These are phyloP conservation scores for Rachycentron canadum DNA, from an alignment of 2,797 vertebrate species.

Conservation along the genomic window DNA sequence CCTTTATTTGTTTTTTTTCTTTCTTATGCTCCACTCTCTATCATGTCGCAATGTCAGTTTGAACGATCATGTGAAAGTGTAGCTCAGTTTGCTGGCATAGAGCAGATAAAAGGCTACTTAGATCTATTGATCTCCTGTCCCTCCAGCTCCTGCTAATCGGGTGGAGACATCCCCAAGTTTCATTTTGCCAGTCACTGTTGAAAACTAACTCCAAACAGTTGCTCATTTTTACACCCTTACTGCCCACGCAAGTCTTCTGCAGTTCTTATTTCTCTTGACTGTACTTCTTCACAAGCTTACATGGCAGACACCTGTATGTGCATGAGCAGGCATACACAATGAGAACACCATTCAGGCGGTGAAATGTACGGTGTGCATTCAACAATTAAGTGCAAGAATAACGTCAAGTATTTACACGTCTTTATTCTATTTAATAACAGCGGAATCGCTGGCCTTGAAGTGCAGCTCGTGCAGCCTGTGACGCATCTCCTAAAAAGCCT, in stretches of 20 bases:
- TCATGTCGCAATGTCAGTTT: conserved; percentile 34
- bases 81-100: conserved; percentile 20
- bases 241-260: background rate
- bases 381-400: background rate
- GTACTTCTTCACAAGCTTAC: background rate
- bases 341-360: background rate
- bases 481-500: conserved; percentile 1
- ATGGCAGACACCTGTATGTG: background rate
- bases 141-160: background rate
- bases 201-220: background rate
- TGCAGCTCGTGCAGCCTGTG: background rate
- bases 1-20: conserved; percentile 55
- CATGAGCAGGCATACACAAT: background rate
- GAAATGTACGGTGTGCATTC: background rate
- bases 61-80: conserved; percentile 38
- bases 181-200: conserved; percentile 1
- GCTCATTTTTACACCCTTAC: background rate
- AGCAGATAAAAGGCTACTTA: conserved; percentile 42
- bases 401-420: conserved; percentile 2
- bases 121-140: conserved; percentile 44
- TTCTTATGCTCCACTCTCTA: conserved; percentile 17
- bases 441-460: conserved; percentile 13
- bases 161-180: background rate
- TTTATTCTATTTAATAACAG: conserved; percentile 23
- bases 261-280: background rate